Conservation (phyloP, 2,888 invertebrate genomes). For the Barypeithes pellucidus region DNA sequence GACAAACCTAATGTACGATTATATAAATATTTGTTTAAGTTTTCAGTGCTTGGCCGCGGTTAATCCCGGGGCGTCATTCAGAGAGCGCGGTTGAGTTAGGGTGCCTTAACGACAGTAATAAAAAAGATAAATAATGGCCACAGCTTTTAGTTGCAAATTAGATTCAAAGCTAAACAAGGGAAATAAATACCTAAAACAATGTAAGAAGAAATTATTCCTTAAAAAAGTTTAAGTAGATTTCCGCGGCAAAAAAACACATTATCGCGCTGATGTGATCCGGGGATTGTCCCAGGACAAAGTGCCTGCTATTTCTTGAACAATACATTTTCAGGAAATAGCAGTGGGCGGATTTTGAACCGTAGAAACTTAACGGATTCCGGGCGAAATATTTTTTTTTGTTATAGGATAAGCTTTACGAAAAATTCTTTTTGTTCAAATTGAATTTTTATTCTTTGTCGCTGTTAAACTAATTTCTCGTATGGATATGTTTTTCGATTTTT, state of each 20-base stretch:
- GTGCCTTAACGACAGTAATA: constrained; percentile 39
- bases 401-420: no score
- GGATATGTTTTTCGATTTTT: no score
- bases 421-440: no score
- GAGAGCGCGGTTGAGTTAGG: constrained; percentile 38
- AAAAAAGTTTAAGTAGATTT: constrained; percentile 18
- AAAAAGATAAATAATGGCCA: constrained; percentile 49
- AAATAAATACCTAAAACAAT: constrained; percentile 16
- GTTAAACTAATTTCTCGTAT: no score
- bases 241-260: constrained; percentile 7
- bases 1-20: constrained; percentile 16
- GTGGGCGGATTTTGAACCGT: neutral
- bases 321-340: constrained; percentile 1
- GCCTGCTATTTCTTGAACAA: constrained; percentile 5
- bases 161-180: constrained; percentile 35
- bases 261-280: constrained; percentile 4
- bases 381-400: neutral
- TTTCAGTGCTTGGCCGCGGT: constrained; percentile 37
- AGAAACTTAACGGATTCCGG: neutral
- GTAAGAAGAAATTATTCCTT: constrained; percentile 6
- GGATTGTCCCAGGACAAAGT: constrained; percentile 5
- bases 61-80: constrained; percentile 40
- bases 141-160: constrained; percentile 44
- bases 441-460: no score
- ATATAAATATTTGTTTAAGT: constrained; percentile 47